Percentiles rank a stretch among this genome's conserved stretches.
phyloP scores from a whole-genome alignment of 2,113 vertebrate species.

The Rhineura floridana region DNA sequence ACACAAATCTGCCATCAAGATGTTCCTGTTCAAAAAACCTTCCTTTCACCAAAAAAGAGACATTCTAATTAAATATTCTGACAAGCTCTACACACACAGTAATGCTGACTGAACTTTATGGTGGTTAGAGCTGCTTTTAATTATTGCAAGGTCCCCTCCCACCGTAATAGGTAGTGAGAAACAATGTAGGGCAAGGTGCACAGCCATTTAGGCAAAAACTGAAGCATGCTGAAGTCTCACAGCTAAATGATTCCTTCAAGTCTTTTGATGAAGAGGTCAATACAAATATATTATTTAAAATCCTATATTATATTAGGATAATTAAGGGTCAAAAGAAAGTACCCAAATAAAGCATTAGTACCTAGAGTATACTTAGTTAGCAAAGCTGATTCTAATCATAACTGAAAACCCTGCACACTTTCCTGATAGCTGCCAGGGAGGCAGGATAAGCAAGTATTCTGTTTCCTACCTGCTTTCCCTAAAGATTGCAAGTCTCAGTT shows the following conservation, averaged over 20 bases:
- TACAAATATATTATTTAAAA: constrained; percentile 3
- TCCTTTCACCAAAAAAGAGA: neutral
- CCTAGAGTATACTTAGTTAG: neutral
- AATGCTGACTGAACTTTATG: neutral
- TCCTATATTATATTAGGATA: neutral
- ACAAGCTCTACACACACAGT: neutral
- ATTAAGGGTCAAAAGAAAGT: neutral
- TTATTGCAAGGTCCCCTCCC: neutral
- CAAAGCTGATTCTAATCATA: neutral
- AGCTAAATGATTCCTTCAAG: neutral
- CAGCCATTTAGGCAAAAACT: neutral
- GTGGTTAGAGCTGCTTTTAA: constrained; percentile 5
- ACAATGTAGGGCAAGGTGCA: neutral
- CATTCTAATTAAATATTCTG: neutral
- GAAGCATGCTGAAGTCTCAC: neutral
- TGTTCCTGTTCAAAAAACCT: neutral
- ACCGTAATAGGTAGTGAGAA: neutral
- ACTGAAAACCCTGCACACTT: no score
- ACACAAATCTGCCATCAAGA: neutral
- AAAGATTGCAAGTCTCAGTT: neutral
- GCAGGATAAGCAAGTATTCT: neutral
- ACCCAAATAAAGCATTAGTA: neutral
- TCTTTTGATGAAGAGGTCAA: neutral
- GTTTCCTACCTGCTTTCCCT: neutral
- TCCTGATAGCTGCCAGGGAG: neutral